phyloP scores from a whole-genome alignment of 2,888 invertebrate species.

The Coremacera marginata region DNA sequence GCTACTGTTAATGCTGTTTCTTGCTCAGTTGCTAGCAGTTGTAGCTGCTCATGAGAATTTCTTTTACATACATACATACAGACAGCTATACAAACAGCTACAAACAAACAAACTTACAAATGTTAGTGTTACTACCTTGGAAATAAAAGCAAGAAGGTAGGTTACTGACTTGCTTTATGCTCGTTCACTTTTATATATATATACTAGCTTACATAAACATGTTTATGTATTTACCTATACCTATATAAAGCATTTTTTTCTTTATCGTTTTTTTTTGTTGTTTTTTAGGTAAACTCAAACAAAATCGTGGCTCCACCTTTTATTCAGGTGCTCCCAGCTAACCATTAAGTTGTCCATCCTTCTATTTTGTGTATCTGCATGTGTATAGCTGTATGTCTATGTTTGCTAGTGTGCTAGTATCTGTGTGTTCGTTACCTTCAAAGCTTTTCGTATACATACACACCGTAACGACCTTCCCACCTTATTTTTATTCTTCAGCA shows the following conservation, averaged over 20 bases:
- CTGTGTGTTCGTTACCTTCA: slow-evolving; percentile 12
- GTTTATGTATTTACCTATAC: background rate
- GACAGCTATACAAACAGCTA: background rate
- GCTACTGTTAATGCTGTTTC: background rate
- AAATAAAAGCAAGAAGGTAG: slow-evolving; percentile 7
- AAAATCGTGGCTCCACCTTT: slow-evolving; percentile 62
- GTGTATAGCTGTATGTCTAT: slow-evolving; percentile 15
- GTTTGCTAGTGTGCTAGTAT: background rate
- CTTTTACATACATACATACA: background rate
- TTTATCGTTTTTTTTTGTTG: background rate
- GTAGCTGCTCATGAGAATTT: slow-evolving; percentile 10
- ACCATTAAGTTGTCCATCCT: slow-evolving; percentile 27
- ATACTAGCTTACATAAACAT: background rate
- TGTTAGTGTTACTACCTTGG: slow-evolving; percentile 13
- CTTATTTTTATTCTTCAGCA: slow-evolving; percentile 31
- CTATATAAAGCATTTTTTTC: background rate
- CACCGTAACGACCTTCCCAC: slow-evolving; percentile 41
- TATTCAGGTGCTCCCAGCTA: slow-evolving; percentile 46
- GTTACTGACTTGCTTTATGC: background rate
- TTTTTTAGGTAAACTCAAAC: slow-evolving; percentile 62
- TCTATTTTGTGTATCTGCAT: slow-evolving; percentile 26
- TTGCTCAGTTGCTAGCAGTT: background rate
- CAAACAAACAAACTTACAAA: background rate
- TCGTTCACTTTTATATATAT: background rate
- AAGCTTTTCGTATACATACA: slow-evolving; percentile 26